A percentile compares a stretch with the other conserved stretches of the same genome.
Conservation (phyloP, 2,113 vertebrate species). For the Hippolais icterina region DNA sequence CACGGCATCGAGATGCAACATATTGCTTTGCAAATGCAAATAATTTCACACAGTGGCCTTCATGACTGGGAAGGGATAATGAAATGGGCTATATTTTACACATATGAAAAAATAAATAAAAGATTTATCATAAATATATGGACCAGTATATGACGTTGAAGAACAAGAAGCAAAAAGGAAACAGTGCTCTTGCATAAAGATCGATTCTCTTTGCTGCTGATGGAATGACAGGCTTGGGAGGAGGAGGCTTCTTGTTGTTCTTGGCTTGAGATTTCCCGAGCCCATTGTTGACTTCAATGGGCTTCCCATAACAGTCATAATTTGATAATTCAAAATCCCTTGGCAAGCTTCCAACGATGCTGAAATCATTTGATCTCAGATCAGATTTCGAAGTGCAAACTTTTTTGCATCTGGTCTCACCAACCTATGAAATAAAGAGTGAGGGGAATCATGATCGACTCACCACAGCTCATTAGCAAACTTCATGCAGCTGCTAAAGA, state of each 20-base stretch:
- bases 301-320: conserved; percentile 98
- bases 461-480: conserved; percentile 4
- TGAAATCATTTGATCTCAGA: conserved; percentile 96
- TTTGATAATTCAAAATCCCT: conserved; percentile 98
- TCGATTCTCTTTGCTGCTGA: conserved; percentile 94
- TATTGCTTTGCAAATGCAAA: conserved; percentile 79
- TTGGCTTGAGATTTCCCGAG: conserved; percentile 89
- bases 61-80: conserved; percentile 56
- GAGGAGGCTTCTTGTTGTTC: conserved; percentile 91
- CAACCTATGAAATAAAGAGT: conserved; percentile 81
- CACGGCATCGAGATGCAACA: conserved; percentile 77
- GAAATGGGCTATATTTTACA: conserved; percentile 64
- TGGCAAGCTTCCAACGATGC: conserved; percentile 97
- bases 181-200: conserved; percentile 92
- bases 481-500: conserved; percentile 31
- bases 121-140: conserved; percentile 89
- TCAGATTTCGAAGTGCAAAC: conserved; percentile 98
- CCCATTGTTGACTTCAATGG: conserved; percentile 85
- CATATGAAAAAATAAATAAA: conserved; percentile 35
- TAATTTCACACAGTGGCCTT: conserved; percentile 68
- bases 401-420: conserved; percentile 96
- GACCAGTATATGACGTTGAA: conserved; percentile 99
- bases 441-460: neutral
- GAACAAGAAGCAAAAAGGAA: conserved; percentile 98
- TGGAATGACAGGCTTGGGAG: conserved; percentile 94